Base-by-base conservation (phyloP, 2,113 vertebrate species). In the Lepus timidus region DNA sequence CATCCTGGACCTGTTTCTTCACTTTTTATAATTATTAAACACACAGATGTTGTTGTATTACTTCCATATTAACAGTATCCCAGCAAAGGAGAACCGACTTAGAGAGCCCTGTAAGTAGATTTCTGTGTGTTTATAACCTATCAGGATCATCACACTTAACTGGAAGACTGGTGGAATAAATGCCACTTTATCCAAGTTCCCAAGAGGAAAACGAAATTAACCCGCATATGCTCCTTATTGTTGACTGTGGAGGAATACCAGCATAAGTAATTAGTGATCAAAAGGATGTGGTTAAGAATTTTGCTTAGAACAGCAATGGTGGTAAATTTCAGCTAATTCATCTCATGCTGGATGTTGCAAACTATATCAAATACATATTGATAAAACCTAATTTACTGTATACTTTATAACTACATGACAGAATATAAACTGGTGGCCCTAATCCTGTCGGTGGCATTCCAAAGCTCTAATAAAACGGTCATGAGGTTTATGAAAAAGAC, bases 261-360 rank as follows among this genome's bases (percentile, higher is more conserved):
- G 73, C 44, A 74, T 73, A 9, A 51, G 93, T 90, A 93, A 80
- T 64, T 85, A 95, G 73, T 80, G 64, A 81, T 52, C 68, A 93
- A 93, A 33, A 70, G 9, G 83, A 94, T 95, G 33, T 85, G 88
- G 27, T 67, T 85, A 84, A 44, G 29, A 85, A 84, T 90, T 97
- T 75, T 90, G 76, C 73, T 95, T 93, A 93, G 16, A 52, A 85
- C 14, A 92, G 49, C 73, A 93, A 62, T 23, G 23, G 49, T 5
- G 36, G 9, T 55, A 82, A 95, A 96, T 67, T 93, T 93, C 70
- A 91, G 71, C 84, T 93, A 82, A 96, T 83, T 67, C 51, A 83
- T 62, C 58, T 96, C 90, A 93, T 61, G 36, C 44, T 97, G 62
- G 6, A 82, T 81, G 29, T 49, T 79, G 16, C 22, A 78, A 85